Evolutionary conservation across 2,113 vertebrate species (phyloP).

Genomic region (Halcyon malimbica): DNA sequence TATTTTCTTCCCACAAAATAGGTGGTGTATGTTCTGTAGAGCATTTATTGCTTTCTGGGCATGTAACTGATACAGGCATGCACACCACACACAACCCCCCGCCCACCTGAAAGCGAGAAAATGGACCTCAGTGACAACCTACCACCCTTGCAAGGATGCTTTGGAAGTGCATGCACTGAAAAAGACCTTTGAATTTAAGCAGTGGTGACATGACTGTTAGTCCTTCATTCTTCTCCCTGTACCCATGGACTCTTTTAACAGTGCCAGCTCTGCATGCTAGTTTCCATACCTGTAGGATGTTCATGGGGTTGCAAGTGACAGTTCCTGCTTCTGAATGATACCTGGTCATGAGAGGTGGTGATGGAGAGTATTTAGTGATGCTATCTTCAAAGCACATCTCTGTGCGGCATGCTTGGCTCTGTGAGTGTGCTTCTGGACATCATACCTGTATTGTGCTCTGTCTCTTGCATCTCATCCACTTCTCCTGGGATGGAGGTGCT

Average conservation of each 20-base stretch:
- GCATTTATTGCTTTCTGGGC: not conserved
- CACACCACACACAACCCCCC: no score
- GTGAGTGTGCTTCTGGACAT: not conserved
- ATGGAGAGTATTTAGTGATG: not conserved
- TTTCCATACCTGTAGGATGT: not conserved
- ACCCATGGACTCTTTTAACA: not conserved
- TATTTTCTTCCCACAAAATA: not conserved
- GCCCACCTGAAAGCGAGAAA: not conserved
- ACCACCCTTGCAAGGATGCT: not conserved
- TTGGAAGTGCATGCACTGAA: not conserved
- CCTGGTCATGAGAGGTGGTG: not conserved
- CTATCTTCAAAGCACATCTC: not conserved
- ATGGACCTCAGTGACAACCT: not conserved
- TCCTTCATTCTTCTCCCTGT: not conserved
- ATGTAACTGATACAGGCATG: rapidly evolving
- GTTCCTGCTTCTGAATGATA: not conserved
- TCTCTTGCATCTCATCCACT: not conserved
- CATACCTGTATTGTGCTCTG: not conserved
- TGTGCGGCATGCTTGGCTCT: not conserved
- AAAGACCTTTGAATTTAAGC: not conserved
- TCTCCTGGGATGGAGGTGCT: not conserved
- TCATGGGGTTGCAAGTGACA: not conserved
- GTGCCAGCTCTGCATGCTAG: not conserved
- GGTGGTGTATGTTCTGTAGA: not conserved
- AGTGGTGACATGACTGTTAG: not conserved